Evolutionary conservation across 1,140 invertebrate genomes (phyloP).

Genomic region (Megalopta genalis): DNA sequence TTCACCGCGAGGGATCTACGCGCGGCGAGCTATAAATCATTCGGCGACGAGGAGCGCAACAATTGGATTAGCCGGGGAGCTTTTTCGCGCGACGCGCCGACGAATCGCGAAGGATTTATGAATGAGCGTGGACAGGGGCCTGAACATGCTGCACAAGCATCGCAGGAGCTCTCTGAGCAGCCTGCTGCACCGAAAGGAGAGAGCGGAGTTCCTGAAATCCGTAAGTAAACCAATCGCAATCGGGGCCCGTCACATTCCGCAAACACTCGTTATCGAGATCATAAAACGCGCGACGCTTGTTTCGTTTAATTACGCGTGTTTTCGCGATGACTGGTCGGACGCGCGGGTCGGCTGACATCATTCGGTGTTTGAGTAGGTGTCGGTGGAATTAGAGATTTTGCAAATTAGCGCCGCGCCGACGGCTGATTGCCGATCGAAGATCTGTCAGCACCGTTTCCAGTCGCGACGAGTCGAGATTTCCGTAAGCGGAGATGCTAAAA

Average conservation of each 20-base stretch:
- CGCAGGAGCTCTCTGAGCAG: conserved; percentile 50
- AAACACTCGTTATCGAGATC: conserved; percentile 31
- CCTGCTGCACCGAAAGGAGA: conserved; percentile 55
- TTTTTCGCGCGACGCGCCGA: too few relatives aligned
- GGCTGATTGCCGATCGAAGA: too few relatives aligned
- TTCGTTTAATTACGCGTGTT: conserved; percentile 40
- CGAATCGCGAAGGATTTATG: conserved; percentile 47
- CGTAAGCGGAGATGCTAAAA: too few relatives aligned
- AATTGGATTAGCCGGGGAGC: background rate
- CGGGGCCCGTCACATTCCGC: too few relatives aligned
- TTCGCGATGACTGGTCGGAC: conserved; percentile 19
- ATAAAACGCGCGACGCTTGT: conserved; percentile 14
- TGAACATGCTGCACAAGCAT: conserved; percentile 68
- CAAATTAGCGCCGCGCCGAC: background rate
- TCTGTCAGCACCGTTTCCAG: too few relatives aligned
- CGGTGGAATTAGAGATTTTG: conserved; percentile 25
- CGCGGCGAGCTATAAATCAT: background rate
- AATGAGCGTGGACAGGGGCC: conserved; percentile 64
- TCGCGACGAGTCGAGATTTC: too few relatives aligned
- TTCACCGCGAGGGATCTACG: background rate
- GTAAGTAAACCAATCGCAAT: conserved; percentile 56
- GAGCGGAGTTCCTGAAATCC: conserved; percentile 67
- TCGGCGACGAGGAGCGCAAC: background rate
- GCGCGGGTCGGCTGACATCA: conserved; percentile 25
- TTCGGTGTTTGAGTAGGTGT: conserved; percentile 26